Percentiles rank a stretch among this genome's conserved stretches.
Evolutionary conservation across 2,113 vertebrate species (phyloP).

Genomic region (Erinaceus europaeus): DNA sequence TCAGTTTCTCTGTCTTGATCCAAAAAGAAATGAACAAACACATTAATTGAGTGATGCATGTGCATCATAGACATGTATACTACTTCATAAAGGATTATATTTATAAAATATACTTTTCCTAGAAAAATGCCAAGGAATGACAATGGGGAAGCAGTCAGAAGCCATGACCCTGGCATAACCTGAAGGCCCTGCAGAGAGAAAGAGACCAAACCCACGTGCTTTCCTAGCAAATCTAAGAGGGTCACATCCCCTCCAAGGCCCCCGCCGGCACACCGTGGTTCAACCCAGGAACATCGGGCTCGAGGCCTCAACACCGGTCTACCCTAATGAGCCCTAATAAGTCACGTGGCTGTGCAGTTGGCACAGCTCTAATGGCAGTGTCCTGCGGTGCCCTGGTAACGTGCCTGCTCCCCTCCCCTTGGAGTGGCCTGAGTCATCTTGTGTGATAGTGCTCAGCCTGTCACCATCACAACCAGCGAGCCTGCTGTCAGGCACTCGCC

Average conservation of each 20-base stretch:
- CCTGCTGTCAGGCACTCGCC: background rate
- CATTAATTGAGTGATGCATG: too few species aligned
- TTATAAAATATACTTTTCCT: too few species aligned
- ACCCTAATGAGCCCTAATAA: slow-evolving; percentile 67
- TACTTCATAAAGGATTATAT: too few species aligned
- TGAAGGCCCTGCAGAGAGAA: too few species aligned
- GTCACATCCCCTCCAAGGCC: background rate
- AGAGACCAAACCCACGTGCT: background rate
- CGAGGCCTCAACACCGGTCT: background rate
- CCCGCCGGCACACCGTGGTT: slow-evolving; percentile 14
- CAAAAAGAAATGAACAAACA: too few species aligned
- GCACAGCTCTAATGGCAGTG: slow-evolving; percentile 50
- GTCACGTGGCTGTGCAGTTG: slow-evolving; percentile 47
- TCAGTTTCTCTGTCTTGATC: too few species aligned
- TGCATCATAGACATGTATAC: too few species aligned
- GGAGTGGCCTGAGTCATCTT: slow-evolving; percentile 66
- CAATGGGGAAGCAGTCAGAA: too few species aligned
- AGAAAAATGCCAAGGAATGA: too few species aligned
- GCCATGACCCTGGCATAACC: too few species aligned
- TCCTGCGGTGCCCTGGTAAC: slow-evolving; percentile 57
- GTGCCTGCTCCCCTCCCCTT: slow-evolving; percentile 27
- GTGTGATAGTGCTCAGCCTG: slow-evolving; percentile 35
- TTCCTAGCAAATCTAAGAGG: slow-evolving; percentile 17
- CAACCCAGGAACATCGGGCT: slow-evolving; percentile 18
- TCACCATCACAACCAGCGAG: slow-evolving; percentile 54